Evolutionary conservation across 2,113 vertebrate genomes (phyloP), one percentile per base, ranked within the genome.

Genomic region (Collichthys lucidus): DNA sequence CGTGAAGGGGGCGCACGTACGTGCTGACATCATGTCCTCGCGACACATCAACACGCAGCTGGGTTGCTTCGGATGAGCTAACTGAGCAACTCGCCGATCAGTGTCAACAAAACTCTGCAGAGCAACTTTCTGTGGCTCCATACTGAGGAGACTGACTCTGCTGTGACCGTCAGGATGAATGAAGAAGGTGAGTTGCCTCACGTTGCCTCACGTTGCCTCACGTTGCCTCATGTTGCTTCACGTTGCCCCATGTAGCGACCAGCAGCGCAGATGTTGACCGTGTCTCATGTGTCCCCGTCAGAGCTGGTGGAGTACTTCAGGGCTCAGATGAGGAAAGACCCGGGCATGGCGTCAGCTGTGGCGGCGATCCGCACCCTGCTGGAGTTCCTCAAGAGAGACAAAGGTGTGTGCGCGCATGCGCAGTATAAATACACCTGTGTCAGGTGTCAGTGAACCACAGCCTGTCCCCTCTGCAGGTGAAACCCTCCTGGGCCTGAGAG

Each of bases 281-380:
- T 2, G 46, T 71, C 17, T 35, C 0, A 0, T 15, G 35, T 9
- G 35, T 59, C 22, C 16, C 4, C 82, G 0, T 42, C 92, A 99
- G 98, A 97, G 61, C 83, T 99, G 82, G 96, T 98, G 75, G 94
- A 96, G 86, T 96, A 98, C 66, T 99, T 99, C 91, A 91, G 96
- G 91, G 94, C 92, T 31, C 98, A 98, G 91, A 96, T 97, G 91
- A 95, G 90, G 81, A 93, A 95, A 31, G 96, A 98, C 35, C 96
- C 96, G 24, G 96, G 96, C 85, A 96, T 97, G 61, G 96, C 98
- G 40, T 98, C 98, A 3, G 98, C 97, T 2, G 98, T 99, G 78
- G 97, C 97, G 2, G 98, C 98, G 7, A 99, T 99, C 79, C 95
- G 94, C 11, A 97, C 96, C 0, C 90, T 99, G 87, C 94, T 99